Conservation (phyloP, 2,113 vertebrate species). For the Rutilus rutilus region DNA sequence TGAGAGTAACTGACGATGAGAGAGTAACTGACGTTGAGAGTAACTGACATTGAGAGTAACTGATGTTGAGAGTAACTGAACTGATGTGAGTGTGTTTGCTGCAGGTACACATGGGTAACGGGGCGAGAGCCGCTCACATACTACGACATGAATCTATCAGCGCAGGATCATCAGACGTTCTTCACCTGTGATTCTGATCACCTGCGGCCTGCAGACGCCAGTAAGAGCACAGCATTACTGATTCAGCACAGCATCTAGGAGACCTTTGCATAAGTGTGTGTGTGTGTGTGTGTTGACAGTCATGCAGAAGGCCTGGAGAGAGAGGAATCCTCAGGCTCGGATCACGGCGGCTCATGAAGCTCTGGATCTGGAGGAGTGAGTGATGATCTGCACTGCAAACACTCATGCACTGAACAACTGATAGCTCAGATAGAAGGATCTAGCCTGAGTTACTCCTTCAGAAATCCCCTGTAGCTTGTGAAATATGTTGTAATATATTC, state of each 20-base stretch:
- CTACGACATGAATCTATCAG: conserved; percentile 99
- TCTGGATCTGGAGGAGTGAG: conserved; percentile 97
- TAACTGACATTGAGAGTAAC: no score
- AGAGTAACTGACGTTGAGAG: no score
- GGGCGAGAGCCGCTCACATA: conserved; percentile 97
- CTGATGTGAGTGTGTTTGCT: conserved; percentile 30
- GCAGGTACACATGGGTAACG: conserved; percentile 96
- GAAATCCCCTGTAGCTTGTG: background rate
- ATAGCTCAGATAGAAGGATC: background rate
- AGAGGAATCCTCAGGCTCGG: conserved; percentile 97
- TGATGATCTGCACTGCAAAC: conserved; percentile 41
- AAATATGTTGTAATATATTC: background rate
- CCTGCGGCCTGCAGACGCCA: conserved; percentile 92
- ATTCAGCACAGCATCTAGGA: background rate
- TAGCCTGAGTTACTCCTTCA: background rate
- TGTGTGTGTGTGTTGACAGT: conserved; percentile 74
- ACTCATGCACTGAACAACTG: no score
- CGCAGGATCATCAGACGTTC: conserved; percentile 98
- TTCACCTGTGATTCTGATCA: conserved; percentile 98
- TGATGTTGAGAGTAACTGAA: no score
- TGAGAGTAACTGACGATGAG: no score
- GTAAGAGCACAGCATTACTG: conserved; percentile 73
- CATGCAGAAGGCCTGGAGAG: conserved; percentile 99
- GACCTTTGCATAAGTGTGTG: background rate
- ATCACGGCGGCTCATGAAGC: conserved; percentile 98